Percentiles rank a stretch among this genome's conserved stretches.
phyloP scores from a whole-genome alignment of 1,140 invertebrate species.

The fruit fly (Drosophila melanogaster) region Release_6_plus_ISO1_MT NT_037436.4:193501-194000 shows the following conservation, averaged over 20 bases:
- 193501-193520: conserved; percentile 74
- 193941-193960: conserved; percentile 73
- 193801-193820: conserved; percentile 33
- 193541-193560: conserved; percentile 56
- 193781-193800: conserved; percentile 19
- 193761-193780: conserved; percentile 30
- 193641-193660: conserved; percentile 49
- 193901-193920: conserved; percentile 6
- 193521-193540: conserved; percentile 75
- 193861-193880: conserved; percentile 32
- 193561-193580: conserved; percentile 75
- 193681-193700: conserved; percentile 71
- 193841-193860: conserved; percentile 69
- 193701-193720: conserved; percentile 51
- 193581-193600: conserved; percentile 67
- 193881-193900: conserved; percentile 21
- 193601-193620: conserved; percentile 61
- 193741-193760: conserved; percentile 63
- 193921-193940: conserved; percentile 71
- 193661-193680: conserved; percentile 53
- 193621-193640: conserved; percentile 50
- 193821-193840: conserved; percentile 74
- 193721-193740: conserved; percentile 19
- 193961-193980: conserved; percentile 14
- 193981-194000: conserved; percentile 1